phyloP scores from a whole-genome alignment of 2,113 vertebrate species.

The Campylomormyrus numenius region DNA sequence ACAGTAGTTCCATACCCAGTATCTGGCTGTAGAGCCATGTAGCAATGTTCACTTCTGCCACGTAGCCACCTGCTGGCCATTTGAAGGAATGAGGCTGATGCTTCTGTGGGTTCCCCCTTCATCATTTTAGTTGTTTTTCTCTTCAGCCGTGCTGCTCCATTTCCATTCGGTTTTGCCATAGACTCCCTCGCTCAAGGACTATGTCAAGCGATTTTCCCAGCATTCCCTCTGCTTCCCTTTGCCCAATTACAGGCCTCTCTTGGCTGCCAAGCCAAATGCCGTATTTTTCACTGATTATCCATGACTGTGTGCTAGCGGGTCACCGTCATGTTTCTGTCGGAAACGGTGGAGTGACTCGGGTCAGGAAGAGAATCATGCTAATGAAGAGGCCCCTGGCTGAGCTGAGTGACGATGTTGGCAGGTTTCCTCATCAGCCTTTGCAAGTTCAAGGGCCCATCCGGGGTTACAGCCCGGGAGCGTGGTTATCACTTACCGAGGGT shows the following conservation, averaged over 20 bases:
- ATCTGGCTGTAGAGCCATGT: not conserved
- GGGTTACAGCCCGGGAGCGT: not conserved
- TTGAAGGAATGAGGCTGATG: not conserved
- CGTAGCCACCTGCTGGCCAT: not conserved
- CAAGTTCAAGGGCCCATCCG: not conserved
- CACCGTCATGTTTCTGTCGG: not conserved
- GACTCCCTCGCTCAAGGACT: not conserved
- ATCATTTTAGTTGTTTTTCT: not conserved
- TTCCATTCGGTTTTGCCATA: not conserved
- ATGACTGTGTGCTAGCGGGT: not conserved
- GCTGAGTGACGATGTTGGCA: not conserved
- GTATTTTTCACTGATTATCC: not conserved
- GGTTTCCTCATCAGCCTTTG: not conserved
- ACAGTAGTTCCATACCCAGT: not conserved
- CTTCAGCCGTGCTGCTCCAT: not conserved
- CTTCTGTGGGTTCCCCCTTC: not conserved
- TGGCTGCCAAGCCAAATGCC: not conserved
- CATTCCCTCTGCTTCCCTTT: not conserved
- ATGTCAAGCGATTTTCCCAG: not conserved
- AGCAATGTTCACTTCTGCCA: not conserved
- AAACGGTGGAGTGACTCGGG: not conserved
- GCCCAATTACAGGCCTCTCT: slow-evolving; percentile 4
- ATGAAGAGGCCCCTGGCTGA: not conserved
- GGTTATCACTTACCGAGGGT: not conserved
- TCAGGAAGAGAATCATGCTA: not conserved